phyloP scores from a whole-genome alignment of 2,797 vertebrate genomes.

The Philypnodon macrostomus region DNA sequence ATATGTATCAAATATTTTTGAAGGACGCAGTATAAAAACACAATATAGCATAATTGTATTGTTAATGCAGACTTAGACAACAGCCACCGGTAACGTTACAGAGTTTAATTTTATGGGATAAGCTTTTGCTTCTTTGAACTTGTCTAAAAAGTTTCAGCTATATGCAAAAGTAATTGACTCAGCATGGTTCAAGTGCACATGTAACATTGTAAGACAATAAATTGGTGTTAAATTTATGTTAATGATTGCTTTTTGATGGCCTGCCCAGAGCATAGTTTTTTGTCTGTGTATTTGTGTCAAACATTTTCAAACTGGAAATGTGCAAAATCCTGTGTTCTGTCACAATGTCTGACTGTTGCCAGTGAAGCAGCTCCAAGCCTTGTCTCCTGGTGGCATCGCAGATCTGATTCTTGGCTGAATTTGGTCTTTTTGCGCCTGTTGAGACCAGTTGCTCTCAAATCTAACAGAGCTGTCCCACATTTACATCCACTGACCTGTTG shows the following conservation, averaged over 20 bases:
- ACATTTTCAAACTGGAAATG: constrained; percentile 42
- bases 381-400: constrained; percentile 42
- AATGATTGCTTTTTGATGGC: constrained; percentile 7
- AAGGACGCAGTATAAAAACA: too few relatives aligned
- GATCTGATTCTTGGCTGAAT: constrained; percentile 50
- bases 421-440: constrained; percentile 15
- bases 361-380: constrained; percentile 40
- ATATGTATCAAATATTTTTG: not conserved
- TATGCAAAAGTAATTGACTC: constrained; percentile 28
- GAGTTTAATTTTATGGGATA: constrained; percentile 44
- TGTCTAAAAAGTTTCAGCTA: constrained; percentile 32
- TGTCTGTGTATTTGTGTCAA: not conserved
- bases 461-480: constrained; percentile 28
- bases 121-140: constrained; percentile 31
- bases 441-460: constrained; percentile 36
- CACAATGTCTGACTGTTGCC: constrained; percentile 34
- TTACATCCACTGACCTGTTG: constrained; percentile 43
- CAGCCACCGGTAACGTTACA: constrained; percentile 29
- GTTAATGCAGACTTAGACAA: too few relatives aligned
- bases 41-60: too few relatives aligned
- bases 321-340: constrained; percentile 42
- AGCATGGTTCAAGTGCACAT: too few relatives aligned
- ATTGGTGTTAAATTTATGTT: too few relatives aligned
- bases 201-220: too few relatives aligned
- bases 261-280: constrained; percentile 1